A percentile compares a stretch with the other conserved stretches of the same genome.
Evolutionary conservation across 2,113 vertebrate species (phyloP).

Genomic region (Nyctereutes procyonoides): DNA sequence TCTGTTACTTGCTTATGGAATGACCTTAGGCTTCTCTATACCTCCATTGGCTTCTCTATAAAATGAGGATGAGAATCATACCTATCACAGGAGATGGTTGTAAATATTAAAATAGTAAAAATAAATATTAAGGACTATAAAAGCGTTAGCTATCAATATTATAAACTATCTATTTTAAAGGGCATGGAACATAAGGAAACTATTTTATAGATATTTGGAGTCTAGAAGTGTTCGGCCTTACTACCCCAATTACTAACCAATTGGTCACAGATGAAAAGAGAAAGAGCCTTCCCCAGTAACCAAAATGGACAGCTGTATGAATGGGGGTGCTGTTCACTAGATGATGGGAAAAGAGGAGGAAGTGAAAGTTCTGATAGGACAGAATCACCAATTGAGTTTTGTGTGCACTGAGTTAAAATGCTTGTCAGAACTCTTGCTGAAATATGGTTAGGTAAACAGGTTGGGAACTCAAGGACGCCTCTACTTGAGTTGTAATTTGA

Average conservation of each 20-base stretch:
- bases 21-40: not conserved
- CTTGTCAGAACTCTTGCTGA: not conserved
- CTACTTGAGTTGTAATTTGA: not conserved
- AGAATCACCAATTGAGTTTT: not conserved
- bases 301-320: not conserved
- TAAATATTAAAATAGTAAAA: not conserved
- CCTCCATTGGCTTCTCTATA: not conserved
- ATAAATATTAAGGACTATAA: not conserved
- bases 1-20: not conserved
- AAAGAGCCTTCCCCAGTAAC: not conserved
- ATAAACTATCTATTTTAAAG: not conserved
- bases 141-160: not conserved
- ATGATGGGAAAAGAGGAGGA: not conserved
- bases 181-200: not conserved
- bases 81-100: not conserved
- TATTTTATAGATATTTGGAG: not conserved
- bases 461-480: not conserved
- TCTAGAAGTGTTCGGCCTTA: not conserved
- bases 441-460: not conserved
- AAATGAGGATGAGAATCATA: not conserved
- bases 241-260: not conserved
- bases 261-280: not conserved
- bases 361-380: not conserved
- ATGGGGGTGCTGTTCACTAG: not conserved
- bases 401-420: not conserved